Conservation (phyloP, 2,888 invertebrate species). For the Epirrita christyi region DNA sequence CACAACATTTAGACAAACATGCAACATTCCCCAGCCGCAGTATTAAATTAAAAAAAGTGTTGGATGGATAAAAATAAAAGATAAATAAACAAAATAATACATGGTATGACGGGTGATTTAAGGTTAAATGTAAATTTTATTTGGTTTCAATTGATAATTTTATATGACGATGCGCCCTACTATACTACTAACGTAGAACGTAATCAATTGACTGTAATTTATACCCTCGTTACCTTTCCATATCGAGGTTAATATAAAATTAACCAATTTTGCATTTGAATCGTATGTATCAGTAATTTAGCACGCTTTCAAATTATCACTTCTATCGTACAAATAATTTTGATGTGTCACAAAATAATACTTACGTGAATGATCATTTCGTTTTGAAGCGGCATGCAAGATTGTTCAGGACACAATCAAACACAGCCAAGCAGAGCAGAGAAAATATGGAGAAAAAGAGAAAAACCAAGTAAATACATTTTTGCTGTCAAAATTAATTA, state of each 20-base stretch:
- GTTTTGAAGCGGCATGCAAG: slow-evolving; percentile 91
- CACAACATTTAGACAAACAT: slow-evolving; percentile 64
- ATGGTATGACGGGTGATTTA: slow-evolving; percentile 70
- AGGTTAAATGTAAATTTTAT: slow-evolving; percentile 64
- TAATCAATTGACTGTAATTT: slow-evolving; percentile 31
- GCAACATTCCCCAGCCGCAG: slow-evolving; percentile 84
- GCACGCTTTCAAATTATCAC: slow-evolving; percentile 42
- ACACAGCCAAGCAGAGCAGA: slow-evolving; percentile 94
- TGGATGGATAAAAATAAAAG: slow-evolving; percentile 75
- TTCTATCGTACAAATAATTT: slow-evolving; percentile 53
- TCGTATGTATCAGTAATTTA: slow-evolving; percentile 29
- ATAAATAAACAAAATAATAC: slow-evolving; percentile 57
- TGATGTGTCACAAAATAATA: slow-evolving; percentile 86
- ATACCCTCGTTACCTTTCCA: slow-evolving; percentile 36
- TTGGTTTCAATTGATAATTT: slow-evolving; percentile 40
- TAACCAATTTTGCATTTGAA: slow-evolving; percentile 33
- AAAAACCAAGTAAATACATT: slow-evolving; percentile 90
- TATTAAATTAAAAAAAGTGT: slow-evolving; percentile 74
- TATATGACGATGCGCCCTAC: slow-evolving; percentile 46
- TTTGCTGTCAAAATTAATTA: slow-evolving; percentile 81
- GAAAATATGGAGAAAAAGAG: slow-evolving; percentile 91
- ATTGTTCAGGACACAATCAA: slow-evolving; percentile 92
- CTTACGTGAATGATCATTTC: slow-evolving; percentile 90
- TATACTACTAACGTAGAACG: slow-evolving; percentile 41
- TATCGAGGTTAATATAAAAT: slow-evolving; percentile 37